Conservation (phyloP, 2,797 vertebrate species). For the Rousettus madagascariensis region DNA sequence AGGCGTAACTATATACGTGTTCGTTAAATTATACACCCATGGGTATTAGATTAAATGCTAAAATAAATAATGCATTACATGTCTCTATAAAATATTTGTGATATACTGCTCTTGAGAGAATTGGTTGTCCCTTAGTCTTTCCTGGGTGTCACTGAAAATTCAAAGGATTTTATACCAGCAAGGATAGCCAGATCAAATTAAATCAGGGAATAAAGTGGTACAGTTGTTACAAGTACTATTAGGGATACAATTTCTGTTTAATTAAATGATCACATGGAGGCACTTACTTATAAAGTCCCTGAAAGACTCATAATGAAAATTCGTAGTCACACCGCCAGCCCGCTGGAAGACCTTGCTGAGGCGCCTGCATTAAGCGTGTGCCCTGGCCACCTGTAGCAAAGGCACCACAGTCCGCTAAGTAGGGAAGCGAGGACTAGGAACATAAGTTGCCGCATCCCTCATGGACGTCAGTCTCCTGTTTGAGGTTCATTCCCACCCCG, state of each 20-base stretch:
- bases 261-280: not conserved
- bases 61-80: not conserved
- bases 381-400: not conserved
- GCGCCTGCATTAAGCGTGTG: not conserved
- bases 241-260: not conserved
- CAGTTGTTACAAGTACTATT: not conserved
- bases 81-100: not conserved
- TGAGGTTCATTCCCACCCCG: not conserved
- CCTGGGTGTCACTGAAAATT: not conserved
- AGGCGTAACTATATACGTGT: not conserved
- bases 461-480: not conserved
- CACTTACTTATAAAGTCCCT: not conserved
- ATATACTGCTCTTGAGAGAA: not conserved
- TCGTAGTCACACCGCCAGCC: too few species aligned
- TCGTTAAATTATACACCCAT: not conserved
- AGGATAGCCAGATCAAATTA: not conserved
- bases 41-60: not conserved
- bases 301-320: not conserved
- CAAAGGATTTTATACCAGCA: not conserved
- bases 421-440: not conserved
- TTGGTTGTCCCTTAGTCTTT: not conserved
- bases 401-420: not conserved
- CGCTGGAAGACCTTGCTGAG: not conserved
- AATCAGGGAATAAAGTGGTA: not conserved
- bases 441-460: not conserved